Conservation (phyloP, 2,797 vertebrate species). For the Cichlasoma orientale region DNA sequence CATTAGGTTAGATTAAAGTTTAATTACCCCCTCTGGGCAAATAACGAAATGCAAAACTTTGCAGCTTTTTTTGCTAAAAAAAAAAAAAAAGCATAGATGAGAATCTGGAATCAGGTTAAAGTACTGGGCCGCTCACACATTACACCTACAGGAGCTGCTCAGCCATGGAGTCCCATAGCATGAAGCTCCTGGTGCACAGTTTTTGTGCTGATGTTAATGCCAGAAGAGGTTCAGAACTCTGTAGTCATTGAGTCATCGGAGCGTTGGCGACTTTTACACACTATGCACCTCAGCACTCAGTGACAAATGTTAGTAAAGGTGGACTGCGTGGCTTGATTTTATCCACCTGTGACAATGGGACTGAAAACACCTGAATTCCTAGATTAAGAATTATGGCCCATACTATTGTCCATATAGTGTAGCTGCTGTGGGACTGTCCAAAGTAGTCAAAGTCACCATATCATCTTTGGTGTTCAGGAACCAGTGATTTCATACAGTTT, state of each 20-base stretch:
- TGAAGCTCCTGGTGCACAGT: neutral
- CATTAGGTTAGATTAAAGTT: slow-evolving; percentile 46
- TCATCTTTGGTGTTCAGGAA: too few relatives aligned
- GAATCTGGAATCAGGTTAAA: neutral
- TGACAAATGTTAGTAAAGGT: neutral
- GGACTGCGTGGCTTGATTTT: neutral
- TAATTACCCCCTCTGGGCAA: slow-evolving; percentile 39
- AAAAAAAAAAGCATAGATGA: neutral
- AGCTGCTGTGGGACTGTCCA: neutral
- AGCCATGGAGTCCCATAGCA: too few relatives aligned
- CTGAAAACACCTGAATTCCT: neutral
- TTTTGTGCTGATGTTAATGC: neutral
- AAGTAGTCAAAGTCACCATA: neutral
- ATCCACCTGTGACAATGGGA: neutral
- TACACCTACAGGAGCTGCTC: neutral
- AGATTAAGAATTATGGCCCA: neutral
- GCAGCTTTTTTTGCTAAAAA: neutral
- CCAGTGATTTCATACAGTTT: neutral
- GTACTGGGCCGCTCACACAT: neutral
- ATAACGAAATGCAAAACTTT: slow-evolving; percentile 34
- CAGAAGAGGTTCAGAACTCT: neutral
- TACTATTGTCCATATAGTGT: neutral
- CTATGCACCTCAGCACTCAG: neutral
- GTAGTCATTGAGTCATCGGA: neutral
- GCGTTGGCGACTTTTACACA: neutral